Evolutionary conservation across 2,113 vertebrate genomes (phyloP).

Genomic region (Leptodactylus fuscus): DNA sequence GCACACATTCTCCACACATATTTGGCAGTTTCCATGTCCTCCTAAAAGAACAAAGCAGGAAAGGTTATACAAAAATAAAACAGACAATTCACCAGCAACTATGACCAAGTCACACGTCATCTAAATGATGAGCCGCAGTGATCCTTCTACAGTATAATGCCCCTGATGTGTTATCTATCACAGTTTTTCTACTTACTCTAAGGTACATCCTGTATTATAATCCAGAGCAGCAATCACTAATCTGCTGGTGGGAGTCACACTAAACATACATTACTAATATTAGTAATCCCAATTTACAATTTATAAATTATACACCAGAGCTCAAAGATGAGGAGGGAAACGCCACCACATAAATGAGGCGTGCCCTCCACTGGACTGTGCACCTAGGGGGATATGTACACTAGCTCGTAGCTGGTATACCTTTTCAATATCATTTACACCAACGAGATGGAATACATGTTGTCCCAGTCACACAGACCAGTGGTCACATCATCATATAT

Average conservation of each 20-base stretch:
- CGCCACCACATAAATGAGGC: no score
- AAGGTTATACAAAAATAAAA: constrained; percentile 35
- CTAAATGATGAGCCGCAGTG: neutral
- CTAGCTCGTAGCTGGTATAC: no score
- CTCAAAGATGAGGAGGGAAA: no score
- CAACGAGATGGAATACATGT: no score
- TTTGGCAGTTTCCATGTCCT: constrained; percentile 99
- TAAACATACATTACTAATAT: neutral
- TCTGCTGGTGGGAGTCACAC: neutral
- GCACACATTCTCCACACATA: constrained; percentile 97
- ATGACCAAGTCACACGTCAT: neutral
- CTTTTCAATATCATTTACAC: no score
- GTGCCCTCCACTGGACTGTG: no score
- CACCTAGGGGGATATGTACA: no score
- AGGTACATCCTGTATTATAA: no score
- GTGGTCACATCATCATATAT: no score
- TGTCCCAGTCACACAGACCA: no score
- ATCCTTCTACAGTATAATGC: neutral
- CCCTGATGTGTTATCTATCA: neutral
- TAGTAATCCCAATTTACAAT: neutral
- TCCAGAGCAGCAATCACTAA: no score
- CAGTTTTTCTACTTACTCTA: neutral
- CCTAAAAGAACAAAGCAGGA: constrained; percentile 77
- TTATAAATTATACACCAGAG: neutral
- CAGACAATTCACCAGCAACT: neutral